Percentiles rank a stretch among this genome's conserved stretches.
Conservation (phyloP, 1,140 invertebrate genomes). For the Rhopalosiphum padi region DNA sequence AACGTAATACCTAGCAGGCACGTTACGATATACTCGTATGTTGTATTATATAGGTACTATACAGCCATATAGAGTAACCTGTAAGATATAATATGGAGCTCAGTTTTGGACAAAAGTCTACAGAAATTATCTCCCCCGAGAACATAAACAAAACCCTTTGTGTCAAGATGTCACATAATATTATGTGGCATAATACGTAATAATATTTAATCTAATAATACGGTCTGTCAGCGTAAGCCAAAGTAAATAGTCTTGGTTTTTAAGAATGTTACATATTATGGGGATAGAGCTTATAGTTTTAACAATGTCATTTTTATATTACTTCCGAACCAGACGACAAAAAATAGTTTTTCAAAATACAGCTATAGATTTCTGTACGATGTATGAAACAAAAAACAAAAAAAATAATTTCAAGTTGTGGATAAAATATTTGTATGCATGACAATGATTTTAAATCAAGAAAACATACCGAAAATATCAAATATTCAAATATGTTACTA, state of each 20-base stretch:
- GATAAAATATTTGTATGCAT: not conserved
- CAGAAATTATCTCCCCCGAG: slow-evolving; percentile 35
- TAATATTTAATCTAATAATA: slow-evolving; percentile 58
- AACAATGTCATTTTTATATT: slow-evolving; percentile 31
- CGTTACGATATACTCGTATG: not conserved
- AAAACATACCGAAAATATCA: not conserved
- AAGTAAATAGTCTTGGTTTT: slow-evolving; percentile 31
- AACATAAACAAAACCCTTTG: slow-evolving; percentile 55
- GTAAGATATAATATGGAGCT: not conserved
- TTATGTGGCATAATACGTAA: slow-evolving; percentile 32
- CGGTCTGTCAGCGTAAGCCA: slow-evolving; percentile 33
- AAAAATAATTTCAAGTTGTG: not conserved
- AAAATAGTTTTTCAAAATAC: not conserved
- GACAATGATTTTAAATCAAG: not conserved
- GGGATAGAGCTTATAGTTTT: not conserved
- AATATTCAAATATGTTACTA: not conserved
- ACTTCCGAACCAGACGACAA: not conserved
- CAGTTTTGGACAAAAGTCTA: not conserved
- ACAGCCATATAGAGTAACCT: not conserved
- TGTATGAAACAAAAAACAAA: not conserved
- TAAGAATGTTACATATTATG: not conserved
- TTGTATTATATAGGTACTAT: not conserved
- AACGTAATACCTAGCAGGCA: not conserved
- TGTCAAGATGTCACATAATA: slow-evolving; percentile 52
- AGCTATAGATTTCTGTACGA: not conserved